Base-by-base conservation (phyloP, 2,797 vertebrate genomes). In the Hydrocynus forskahlii region DNA sequence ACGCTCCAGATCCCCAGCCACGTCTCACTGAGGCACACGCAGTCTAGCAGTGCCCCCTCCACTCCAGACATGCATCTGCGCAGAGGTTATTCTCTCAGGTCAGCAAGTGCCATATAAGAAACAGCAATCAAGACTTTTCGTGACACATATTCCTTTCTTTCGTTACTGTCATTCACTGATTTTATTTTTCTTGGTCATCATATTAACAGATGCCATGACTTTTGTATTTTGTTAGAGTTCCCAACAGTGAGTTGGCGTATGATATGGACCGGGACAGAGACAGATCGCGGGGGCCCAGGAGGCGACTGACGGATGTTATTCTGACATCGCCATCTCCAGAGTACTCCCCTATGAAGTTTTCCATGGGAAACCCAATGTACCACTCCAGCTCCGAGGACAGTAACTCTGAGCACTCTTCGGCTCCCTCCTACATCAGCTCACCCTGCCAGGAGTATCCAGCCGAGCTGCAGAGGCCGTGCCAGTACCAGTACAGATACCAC, bases 71-170 rank as follows among this genome's bases (percentile, higher is more conserved):
- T 95, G 88, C 93, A 91, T 43, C 90, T 95, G 8, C 94, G 95
- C 79, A 90, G 95, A 48, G 93, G 94, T 14, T 93, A 93, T 10
- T 95, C 95, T 0, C 93, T 96, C 85, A 96, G 96, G 96, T 97
- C 78, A 21, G 35, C 52, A 66, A 12, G 63, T 5, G 35, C 50
- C 6, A 45, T 12, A 43, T 9, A 23, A 10, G 7, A 69, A 12
- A 68, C 4, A 23, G 0, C 43, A 45, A 7, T 43, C 29, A 29
- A 43, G 40, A 43, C 43, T 2, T 43, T 43, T 43, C 43, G 10
- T 45, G 12, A 9, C 40, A 23, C 19, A 12, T 21, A 12, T 45
- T 68, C 25, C 9, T 29, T 17, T 73, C 1, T 19, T 38, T 55
- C n/a, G n/a, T 17, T 55, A 25, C 59, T 83, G 75, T 23, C 7